Conservation (phyloP, 1,140 invertebrate genomes). For the Zaprionus lachaisei region DNA sequence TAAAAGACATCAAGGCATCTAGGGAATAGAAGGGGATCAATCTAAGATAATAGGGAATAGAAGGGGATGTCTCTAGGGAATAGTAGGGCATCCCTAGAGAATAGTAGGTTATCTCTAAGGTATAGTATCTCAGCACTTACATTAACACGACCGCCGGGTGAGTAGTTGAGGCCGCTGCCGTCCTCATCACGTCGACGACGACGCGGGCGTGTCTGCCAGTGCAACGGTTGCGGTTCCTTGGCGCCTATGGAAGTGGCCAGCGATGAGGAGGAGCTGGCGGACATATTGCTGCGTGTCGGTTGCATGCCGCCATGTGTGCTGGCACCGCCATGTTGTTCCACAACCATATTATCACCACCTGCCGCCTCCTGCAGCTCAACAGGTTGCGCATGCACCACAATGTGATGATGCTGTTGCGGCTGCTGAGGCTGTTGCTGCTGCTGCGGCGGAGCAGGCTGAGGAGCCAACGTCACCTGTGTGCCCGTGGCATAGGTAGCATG, state of each 20-base stretch:
- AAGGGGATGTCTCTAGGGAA: no score
- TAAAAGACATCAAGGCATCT: no score
- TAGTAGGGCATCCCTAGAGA: no score
- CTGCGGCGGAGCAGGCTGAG: constrained; percentile 50
- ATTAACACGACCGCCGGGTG: constrained; percentile 72
- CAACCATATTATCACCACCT: constrained; percentile 28
- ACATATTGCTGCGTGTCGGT: constrained; percentile 63
- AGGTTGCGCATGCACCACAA: constrained; percentile 47
- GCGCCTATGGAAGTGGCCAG: constrained; percentile 69
- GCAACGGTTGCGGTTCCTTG: constrained; percentile 62
- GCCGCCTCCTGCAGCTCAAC: constrained; percentile 57
- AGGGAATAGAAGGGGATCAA: no score
- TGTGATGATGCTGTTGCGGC: constrained; percentile 55
- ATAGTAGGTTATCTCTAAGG: no score
- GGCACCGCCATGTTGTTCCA: constrained; percentile 45
- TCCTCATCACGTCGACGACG: constrained; percentile 81
- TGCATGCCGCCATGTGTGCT: constrained; percentile 46
- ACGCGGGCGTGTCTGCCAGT: constrained; percentile 74
- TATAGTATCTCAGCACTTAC: constrained; percentile 46
- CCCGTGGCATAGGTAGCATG: constrained; percentile 68
- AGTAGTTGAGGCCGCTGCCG: constrained; percentile 63
- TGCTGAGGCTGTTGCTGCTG: constrained; percentile 54
- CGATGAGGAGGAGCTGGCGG: constrained; percentile 70
- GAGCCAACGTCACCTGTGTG: constrained; percentile 52
- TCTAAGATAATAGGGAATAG: no score